Conservation (phyloP, 2,797 vertebrate genomes). For the Hyperoplus lanceolatus region DNA sequence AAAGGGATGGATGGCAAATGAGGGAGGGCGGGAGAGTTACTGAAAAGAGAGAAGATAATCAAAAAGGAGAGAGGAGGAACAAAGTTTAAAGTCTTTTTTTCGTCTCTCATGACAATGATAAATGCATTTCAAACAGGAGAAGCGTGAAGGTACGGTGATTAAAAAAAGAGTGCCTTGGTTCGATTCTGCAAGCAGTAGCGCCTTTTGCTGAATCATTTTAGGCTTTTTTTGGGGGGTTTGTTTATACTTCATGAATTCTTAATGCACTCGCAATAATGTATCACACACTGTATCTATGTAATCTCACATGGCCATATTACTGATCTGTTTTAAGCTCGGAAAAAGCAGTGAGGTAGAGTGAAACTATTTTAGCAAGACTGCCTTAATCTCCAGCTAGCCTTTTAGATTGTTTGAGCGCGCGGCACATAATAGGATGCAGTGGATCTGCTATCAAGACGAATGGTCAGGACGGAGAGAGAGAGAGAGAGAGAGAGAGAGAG, state of each 20-base stretch:
- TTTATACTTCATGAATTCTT: conserved; percentile 83
- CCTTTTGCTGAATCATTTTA: conserved; percentile 72
- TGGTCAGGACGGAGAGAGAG: conserved; percentile 35
- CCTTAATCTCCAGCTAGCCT: conserved; percentile 72
- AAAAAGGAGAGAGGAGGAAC: conserved; percentile 56
- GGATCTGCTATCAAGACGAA: conserved; percentile 59
- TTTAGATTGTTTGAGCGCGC: conserved; percentile 59
- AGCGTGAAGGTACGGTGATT: conserved; percentile 77
- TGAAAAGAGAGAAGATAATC: conserved; percentile 61
- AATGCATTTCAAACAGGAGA: conserved; percentile 78
- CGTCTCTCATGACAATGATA: conserved; percentile 71
- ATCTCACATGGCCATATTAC: conserved; percentile 76
- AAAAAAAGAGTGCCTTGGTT: conserved; percentile 73
- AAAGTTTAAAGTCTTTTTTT: conserved; percentile 65
- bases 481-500: conserved; percentile 30
- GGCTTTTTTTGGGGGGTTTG: conserved; percentile 49
- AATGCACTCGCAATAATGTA: conserved; percentile 80
- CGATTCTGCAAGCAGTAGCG: conserved; percentile 71
- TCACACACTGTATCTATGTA: conserved; percentile 76
- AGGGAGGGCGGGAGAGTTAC: conserved; percentile 36
- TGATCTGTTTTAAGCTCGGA: conserved; percentile 66
- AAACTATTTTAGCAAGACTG: conserved; percentile 65
- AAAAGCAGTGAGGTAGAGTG: conserved; percentile 58
- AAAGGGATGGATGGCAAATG: conserved; percentile 41
- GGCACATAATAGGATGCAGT: conserved; percentile 63